These are phyloP conservation scores for Bujurquina vittata DNA, from an alignment of 2,113 vertebrate species.

Conservation along the genomic window DNA sequence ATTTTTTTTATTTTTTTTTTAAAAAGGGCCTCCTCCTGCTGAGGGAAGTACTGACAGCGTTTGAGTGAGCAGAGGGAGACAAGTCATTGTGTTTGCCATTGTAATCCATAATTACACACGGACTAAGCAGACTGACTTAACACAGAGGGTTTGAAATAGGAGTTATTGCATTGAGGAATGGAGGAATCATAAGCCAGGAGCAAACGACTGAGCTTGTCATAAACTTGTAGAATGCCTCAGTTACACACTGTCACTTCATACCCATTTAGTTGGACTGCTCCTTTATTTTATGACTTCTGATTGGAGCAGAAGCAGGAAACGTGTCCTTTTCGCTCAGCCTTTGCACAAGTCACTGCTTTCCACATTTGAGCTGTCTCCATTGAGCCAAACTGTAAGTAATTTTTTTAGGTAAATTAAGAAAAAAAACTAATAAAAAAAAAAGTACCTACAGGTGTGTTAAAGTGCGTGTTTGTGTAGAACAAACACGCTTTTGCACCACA, in stretches of 20 bases:
- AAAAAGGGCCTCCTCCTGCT: neutral
- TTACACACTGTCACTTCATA: neutral
- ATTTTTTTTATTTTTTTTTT: no score
- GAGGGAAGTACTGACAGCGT: slow-evolving; percentile 16
- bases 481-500: slow-evolving; percentile 70
- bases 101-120: slow-evolving; percentile 44
- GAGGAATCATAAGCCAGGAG: slow-evolving; percentile 14
- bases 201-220: neutral
- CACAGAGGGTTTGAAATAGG: slow-evolving; percentile 24
- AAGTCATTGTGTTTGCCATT: slow-evolving; percentile 31
- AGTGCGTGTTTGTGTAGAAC: slow-evolving; percentile 51
- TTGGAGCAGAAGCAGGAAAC: slow-evolving; percentile 15
- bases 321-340: slow-evolving; percentile 64
- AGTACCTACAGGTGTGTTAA: neutral
- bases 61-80: slow-evolving; percentile 27
- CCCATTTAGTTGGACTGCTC: slow-evolving; percentile 17
- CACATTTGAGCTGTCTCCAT: slow-evolving; percentile 82
- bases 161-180: neutral
- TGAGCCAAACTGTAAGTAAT: slow-evolving; percentile 85
- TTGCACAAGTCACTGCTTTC: slow-evolving; percentile 87
- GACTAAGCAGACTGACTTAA: slow-evolving; percentile 41
- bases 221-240: neutral
- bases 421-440: neutral
- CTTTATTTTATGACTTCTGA: slow-evolving; percentile 38
- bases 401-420: slow-evolving; percentile 47